Evolutionary conservation across 2,888 invertebrate genomes (phyloP).

Genomic region (Neoscelio sp.): DNA sequence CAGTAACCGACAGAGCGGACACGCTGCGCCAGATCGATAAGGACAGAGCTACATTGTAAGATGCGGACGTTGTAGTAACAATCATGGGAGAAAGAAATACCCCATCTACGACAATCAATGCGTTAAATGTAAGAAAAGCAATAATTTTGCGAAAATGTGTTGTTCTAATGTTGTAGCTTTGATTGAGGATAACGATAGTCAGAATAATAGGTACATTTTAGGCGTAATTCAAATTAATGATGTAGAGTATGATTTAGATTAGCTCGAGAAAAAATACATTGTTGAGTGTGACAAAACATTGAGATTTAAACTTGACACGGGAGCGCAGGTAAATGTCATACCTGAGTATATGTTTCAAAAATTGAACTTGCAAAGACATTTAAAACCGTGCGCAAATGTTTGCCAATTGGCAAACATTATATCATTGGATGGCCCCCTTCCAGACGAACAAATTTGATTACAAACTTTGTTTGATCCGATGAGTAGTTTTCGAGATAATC

Average conservation of each 20-base stretch:
- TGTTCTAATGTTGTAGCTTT: conserved; percentile 15
- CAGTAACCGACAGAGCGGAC: no score
- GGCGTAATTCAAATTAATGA: not conserved
- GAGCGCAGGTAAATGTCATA: conserved; percentile 51
- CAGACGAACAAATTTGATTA: no score
- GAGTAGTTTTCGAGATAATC: no score
- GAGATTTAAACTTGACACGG: conserved; percentile 41
- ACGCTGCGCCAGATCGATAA: no score
- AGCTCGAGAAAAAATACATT: not conserved
- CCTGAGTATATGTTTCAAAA: conserved; percentile 9
- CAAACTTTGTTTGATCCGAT: no score
- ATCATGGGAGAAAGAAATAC: no score
- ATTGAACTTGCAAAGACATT: conserved; percentile 18
- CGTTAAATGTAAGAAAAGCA: no score
- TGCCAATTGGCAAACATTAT: no score
- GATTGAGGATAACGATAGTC: not conserved
- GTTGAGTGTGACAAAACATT: conserved; percentile 25
- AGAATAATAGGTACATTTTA: not conserved
- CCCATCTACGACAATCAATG: no score
- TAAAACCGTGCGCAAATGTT: not conserved
- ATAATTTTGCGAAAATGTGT: conserved; percentile 60
- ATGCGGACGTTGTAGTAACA: no score
- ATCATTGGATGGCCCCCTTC: no score
- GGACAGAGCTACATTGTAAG: no score
- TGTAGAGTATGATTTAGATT: conserved; percentile 3